phyloP scores from a whole-genome alignment of 2,113 vertebrate genomes.

The Dryoscopus gambensis region DNA sequence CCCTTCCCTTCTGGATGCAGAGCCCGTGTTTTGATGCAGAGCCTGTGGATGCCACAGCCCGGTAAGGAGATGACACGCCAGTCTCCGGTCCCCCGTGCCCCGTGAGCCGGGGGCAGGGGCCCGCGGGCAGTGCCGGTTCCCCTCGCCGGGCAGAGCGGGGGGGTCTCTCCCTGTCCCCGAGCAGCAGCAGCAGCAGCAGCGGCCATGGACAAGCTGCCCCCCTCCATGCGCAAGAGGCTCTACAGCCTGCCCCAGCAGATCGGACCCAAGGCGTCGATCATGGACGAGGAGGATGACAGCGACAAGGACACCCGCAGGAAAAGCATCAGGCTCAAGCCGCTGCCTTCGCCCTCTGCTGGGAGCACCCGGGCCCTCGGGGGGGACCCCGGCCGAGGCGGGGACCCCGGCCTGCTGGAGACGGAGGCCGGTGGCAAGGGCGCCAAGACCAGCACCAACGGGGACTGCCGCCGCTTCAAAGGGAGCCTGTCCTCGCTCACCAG shows the following conservation, averaged over 20 bases:
- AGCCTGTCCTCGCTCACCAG: slow-evolving; percentile 93
- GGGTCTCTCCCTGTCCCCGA: neutral
- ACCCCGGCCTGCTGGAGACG: slow-evolving; percentile 10
- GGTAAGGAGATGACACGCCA: slow-evolving; percentile 51
- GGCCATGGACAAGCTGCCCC: slow-evolving; percentile 91
- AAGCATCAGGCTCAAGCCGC: slow-evolving; percentile 91
- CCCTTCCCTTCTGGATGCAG: slow-evolving; percentile 17
- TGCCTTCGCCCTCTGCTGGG: slow-evolving; percentile 81
- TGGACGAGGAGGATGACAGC: slow-evolving; percentile 86
- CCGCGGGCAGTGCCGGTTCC: neutral
- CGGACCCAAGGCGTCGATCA: slow-evolving; percentile 88
- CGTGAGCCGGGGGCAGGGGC: neutral
- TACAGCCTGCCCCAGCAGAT: slow-evolving; percentile 98
- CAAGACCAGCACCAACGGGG: slow-evolving; percentile 95
- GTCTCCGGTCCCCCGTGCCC: neutral
- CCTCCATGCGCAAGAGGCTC: slow-evolving; percentile 98
- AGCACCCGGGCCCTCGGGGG: slow-evolving; percentile 69
- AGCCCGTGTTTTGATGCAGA: slow-evolving; percentile 39
- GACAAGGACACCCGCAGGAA: slow-evolving; percentile 90
- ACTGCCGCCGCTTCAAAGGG: slow-evolving; percentile 92
- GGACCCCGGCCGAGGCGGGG: slow-evolving; percentile 9
- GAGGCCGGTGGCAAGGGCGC: slow-evolving; percentile 78
- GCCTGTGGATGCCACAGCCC: slow-evolving; percentile 14
- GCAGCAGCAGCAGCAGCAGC: neutral
- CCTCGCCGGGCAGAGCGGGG: neutral